These are phyloP conservation scores for Operophtera brumata DNA, from an alignment of 2,888 invertebrate species.

Conservation along the genomic window DNA sequence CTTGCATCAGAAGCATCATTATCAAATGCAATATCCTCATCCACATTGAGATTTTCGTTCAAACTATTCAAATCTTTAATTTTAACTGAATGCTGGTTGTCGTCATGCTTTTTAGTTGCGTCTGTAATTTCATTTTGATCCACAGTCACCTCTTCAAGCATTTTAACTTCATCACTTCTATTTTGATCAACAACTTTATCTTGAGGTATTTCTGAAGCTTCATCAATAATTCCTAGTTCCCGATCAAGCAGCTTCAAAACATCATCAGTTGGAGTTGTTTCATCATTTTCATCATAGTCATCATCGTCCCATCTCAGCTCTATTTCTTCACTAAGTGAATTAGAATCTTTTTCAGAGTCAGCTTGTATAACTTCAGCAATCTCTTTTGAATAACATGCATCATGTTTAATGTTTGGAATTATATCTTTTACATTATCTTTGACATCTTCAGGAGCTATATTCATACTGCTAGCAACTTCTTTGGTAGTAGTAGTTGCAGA, in stretches of 20 bases:
- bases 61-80: neutral
- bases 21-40: neutral
- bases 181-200: neutral
- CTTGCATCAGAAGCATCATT: neutral
- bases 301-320: constrained; percentile 21
- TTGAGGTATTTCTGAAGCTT: neutral
- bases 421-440: neutral
- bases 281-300: constrained; percentile 5
- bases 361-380: neutral
- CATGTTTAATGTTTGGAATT: neutral
- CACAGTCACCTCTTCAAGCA: neutral
- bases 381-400: neutral
- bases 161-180: neutral
- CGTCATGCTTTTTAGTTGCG: neutral
- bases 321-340: constrained; percentile 6
- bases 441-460: neutral
- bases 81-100: neutral
- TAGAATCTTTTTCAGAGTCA: constrained; percentile 6
- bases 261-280: neutral
- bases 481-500: neutral
- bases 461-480: neutral
- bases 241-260: constrained; percentile 1
- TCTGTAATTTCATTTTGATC: neutral
- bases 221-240: neutral
- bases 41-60: neutral